Evolutionary conservation across 2,888 invertebrate species (phyloP).

Genomic region (Sinodicranocentrus sp.): DNA sequence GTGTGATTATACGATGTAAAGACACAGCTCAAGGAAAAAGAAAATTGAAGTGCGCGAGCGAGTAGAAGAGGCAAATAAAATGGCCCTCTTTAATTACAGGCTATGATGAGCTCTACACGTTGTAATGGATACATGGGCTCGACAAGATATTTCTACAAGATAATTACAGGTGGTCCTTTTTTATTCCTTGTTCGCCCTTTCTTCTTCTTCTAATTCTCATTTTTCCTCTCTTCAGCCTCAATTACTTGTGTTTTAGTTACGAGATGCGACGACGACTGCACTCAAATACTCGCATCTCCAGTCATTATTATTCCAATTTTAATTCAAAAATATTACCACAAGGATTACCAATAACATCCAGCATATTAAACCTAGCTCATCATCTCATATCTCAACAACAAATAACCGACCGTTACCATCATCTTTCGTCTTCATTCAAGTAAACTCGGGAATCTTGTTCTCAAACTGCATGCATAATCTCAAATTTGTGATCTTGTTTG

Average conservation of each 20-base stretch:
- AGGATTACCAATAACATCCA: conserved; percentile 52
- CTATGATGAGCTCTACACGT: conserved; percentile 70
- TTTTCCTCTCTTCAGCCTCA: conserved; percentile 42
- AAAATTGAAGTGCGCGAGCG: conserved; percentile 65
- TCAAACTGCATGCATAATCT: conserved; percentile 18
- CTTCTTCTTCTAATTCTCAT: conserved; percentile 39
- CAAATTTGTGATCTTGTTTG: conserved; percentile 59
- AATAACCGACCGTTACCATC: conserved; percentile 41
- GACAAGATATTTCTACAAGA: conserved; percentile 76
- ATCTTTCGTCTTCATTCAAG: conserved; percentile 13
- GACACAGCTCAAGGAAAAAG: conserved; percentile 56
- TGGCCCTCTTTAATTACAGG: conserved; percentile 76
- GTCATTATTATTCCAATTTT: conserved; percentile 64
- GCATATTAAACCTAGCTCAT: conserved; percentile 45
- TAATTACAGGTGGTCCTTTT: conserved; percentile 76
- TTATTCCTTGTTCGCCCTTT: conserved; percentile 62
- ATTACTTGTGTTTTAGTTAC: conserved; percentile 57
- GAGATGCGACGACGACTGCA: conserved; percentile 40
- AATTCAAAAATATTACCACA: conserved; percentile 63
- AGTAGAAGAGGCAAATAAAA: conserved; percentile 69
- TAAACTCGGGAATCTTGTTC: conserved; percentile 21
- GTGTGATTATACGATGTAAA: conserved; percentile 64
- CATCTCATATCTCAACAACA: conserved; percentile 42
- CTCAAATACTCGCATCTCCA: conserved; percentile 4
- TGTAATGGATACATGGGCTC: conserved; percentile 74